Evolutionary conservation across 2,888 invertebrate genomes (phyloP), one percentile per base, ranked within the genome.

Genomic region (Apoderus coryli): DNA sequence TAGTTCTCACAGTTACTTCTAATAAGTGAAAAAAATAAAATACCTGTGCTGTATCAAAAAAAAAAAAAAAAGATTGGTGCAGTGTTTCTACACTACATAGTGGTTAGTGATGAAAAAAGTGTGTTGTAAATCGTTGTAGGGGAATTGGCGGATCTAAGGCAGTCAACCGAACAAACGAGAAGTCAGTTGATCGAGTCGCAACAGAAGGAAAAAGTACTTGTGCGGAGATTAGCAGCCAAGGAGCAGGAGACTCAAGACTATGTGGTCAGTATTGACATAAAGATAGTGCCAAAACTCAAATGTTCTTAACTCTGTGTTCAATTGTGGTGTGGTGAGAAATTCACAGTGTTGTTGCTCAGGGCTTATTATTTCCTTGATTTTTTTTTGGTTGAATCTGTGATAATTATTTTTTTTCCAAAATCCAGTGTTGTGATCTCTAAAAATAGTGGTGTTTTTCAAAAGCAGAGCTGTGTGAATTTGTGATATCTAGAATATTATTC

Each of bases 181-280:
- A 74, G 76, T 47, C 86, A 88, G 56, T 76, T 79, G 52, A 66
- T 72, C 33, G 93, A 93, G 55, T 78, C 86, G 40, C 80, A 84
- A 51, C 76, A 89, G 47, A 72, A 89, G 48, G 93, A 95, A 60
- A 86, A 86, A 61, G 78, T 90, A 41, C 72, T 95, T 45, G 81
- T 92, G 45, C 77, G 92, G 51, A 70, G 90, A 50, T 70, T 95
- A 44, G 84, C 92, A 37, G 81, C 85, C 42, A 95, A 95, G 63
- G 95, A 95, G 56, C 92, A 93, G 59, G 93, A 95, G 64, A 75
- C 90, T 57, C 90, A 93, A 61, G 92, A 93, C 63, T 88, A 82
- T 66, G 77, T 84, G 65, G 92, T 92, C 69, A 70, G 81, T 68
- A 57, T 37, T 41, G 35, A 33, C 37, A n/a, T n/a, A n/a, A n/a